These are phyloP conservation scores for Drosophila recens DNA, from an alignment of 2,888 invertebrate genomes.

Conservation along the genomic window DNA sequence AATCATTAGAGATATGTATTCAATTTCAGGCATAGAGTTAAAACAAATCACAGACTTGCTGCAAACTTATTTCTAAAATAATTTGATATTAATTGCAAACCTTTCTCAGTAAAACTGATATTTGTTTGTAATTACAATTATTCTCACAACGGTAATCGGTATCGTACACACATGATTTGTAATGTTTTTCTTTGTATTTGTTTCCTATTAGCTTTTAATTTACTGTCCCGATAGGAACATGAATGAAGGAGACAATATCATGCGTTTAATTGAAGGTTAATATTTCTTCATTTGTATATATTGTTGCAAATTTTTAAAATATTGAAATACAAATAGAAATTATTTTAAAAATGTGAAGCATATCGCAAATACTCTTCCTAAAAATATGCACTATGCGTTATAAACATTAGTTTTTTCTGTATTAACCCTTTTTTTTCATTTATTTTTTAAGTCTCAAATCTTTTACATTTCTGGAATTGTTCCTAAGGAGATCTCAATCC, in stretches of 20 bases:
- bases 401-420: too few species aligned
- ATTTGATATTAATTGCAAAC: too few species aligned
- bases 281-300: slow-evolving; percentile 3
- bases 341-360: too few species aligned
- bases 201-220: slow-evolving; percentile 14
- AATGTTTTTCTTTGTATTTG: background rate
- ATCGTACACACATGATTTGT: background rate
- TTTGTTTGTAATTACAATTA: background rate
- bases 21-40: background rate
- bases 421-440: background rate
- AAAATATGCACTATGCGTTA: too few species aligned
- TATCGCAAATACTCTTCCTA: too few species aligned
- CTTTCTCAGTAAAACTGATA: too few species aligned
- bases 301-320: too few species aligned
- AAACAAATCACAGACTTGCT: background rate
- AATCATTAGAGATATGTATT: background rate
- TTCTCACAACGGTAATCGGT: background rate
- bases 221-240: slow-evolving; percentile 8
- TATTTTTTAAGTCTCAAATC: background rate
- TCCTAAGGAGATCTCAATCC: background rate
- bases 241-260: background rate
- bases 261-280: slow-evolving; percentile 2
- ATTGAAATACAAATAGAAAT: too few species aligned
- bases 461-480: background rate
- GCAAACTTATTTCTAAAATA: too few species aligned